Evolutionary conservation across 2,113 vertebrate genomes (phyloP).

Genomic region (Picathartes gymnocephalus): DNA sequence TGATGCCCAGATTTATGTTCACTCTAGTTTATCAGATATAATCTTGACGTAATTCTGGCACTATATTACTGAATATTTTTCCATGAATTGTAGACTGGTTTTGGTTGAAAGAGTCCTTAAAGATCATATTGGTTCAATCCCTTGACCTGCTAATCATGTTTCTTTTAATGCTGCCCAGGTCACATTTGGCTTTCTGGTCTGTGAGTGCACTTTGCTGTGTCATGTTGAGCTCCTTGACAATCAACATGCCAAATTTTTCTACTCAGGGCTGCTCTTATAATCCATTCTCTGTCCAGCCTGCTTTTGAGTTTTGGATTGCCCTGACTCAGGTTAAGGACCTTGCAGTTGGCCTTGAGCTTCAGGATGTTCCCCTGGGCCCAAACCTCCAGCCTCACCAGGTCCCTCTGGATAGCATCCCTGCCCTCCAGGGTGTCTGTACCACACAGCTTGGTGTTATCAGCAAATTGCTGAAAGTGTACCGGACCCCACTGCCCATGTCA

Average conservation of each 20-base stretch:
- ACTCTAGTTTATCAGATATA: neutral
- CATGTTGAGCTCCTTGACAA: neutral
- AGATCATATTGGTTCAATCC: accelerated
- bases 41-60: neutral
- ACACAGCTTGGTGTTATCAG: neutral
- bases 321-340: neutral
- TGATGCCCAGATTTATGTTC: too few species aligned
- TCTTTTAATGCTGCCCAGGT: neutral
- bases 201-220: neutral
- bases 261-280: neutral
- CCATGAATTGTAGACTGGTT: neutral
- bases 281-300: neutral
- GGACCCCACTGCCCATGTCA: too few species aligned
- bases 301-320: neutral
- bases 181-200: neutral
- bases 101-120: neutral
- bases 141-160: neutral
- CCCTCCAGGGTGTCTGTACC: neutral
- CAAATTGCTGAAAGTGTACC: neutral
- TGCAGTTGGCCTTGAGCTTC: neutral
- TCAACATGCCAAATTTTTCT: neutral
- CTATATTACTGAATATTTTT: neutral
- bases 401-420: neutral
- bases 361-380: neutral
- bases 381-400: neutral